Conservation (phyloP, 2,113 vertebrate genomes). For the Fregetta grallaria region DNA sequence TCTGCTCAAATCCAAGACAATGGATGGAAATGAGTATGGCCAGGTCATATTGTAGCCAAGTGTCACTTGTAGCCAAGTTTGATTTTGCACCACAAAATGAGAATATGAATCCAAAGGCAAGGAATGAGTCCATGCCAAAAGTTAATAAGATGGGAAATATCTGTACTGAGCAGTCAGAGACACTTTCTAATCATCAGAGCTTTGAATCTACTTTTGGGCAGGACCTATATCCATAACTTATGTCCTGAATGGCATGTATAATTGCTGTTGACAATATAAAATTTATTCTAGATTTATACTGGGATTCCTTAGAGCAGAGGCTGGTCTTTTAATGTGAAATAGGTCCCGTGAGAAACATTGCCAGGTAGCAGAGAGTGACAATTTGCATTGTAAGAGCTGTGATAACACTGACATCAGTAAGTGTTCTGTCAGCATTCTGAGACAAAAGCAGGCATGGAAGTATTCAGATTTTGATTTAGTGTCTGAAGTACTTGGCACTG, state of each 20-base stretch:
- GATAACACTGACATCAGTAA: neutral
- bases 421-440: neutral
- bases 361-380: neutral
- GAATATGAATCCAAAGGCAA: neutral
- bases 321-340: neutral
- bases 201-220: neutral
- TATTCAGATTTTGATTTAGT: neutral
- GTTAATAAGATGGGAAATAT: neutral
- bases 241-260: neutral
- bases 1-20: neutral
- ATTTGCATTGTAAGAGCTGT: neutral
- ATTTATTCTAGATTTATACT: neutral
- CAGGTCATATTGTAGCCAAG: neutral
- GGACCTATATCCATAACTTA: neutral
- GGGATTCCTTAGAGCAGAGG: neutral
- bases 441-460: neutral
- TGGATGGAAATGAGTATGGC: neutral
- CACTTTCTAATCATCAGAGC: neutral
- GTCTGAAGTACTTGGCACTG: neutral
- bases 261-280: neutral
- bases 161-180: neutral
- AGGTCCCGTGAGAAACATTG: neutral
- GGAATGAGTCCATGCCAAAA: neutral
- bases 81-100: neutral
- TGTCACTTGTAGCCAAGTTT: neutral